Conservation (phyloP, 2,113 vertebrate genomes). For the Heterocephalus glaber region DNA sequence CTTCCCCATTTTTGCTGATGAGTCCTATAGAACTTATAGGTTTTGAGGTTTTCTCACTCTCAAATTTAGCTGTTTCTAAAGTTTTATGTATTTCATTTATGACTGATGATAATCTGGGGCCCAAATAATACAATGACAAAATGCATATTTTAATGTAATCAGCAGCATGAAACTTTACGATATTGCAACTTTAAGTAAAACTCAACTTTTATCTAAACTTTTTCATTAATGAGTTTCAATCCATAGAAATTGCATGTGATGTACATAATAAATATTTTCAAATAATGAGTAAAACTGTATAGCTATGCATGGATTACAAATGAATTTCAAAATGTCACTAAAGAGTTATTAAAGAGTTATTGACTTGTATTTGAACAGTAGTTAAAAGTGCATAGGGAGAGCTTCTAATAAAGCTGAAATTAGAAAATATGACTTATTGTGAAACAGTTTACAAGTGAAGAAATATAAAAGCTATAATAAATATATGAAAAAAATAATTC, state of each 20-base stretch:
- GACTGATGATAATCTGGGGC: not conserved
- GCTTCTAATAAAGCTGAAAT: not conserved
- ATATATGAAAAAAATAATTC: not conserved
- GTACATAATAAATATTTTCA: not conserved
- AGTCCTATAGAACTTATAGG: not conserved
- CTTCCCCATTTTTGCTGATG: not conserved
- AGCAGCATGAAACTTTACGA: not conserved
- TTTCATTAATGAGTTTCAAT: not conserved
- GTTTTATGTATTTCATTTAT: not conserved
- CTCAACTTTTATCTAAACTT: not conserved
- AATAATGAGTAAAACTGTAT: not conserved
- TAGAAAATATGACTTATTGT: not conserved
- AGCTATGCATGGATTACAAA: not conserved
- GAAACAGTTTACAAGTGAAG: not conserved
- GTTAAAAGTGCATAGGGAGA: not conserved
- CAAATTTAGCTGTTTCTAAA: not conserved
- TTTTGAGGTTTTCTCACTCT: not conserved
- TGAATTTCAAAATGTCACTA: slow-evolving; percentile 2
- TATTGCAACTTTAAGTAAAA: not conserved
- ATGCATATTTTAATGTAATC: not conserved
- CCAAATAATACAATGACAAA: not conserved
- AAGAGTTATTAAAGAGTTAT: not conserved
- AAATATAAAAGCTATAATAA: not conserved
- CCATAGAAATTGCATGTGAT: not conserved
- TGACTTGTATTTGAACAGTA: not conserved